A percentile compares a stretch with the other conserved stretches of the same genome.
phyloP scores from a whole-genome alignment of 2,113 vertebrate species.

The Sylvia atricapilla region DNA sequence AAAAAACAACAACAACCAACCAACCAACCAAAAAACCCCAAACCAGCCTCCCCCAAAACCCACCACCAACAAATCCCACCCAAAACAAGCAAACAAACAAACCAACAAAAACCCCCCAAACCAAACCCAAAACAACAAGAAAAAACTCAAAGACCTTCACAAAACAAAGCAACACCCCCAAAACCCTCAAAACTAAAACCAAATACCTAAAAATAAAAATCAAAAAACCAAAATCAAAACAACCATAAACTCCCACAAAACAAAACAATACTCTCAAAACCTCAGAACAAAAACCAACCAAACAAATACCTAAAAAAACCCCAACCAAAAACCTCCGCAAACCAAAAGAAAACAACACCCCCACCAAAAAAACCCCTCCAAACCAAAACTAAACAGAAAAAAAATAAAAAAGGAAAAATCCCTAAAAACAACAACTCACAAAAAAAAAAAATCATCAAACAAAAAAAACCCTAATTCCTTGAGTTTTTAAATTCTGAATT shows the following conservation, averaged over 20 bases:
- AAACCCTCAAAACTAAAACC: not conserved
- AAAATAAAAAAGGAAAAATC: not conserved
- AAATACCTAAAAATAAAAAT: not conserved
- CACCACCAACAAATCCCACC: no score
- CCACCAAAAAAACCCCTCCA: not conserved
- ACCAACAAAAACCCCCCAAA: no score
- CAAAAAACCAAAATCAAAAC: no score
- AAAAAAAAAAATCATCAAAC: not conserved
- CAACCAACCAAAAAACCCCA: not conserved
- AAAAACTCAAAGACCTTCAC: not conserved
- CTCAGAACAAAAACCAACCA: not conserved
- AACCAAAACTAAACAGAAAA: no score
- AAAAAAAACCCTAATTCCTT: rapidly evolving
- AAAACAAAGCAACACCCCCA: not conserved
- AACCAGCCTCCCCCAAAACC: no score
- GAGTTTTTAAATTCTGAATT: not conserved
- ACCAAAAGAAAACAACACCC: rapidly evolving
- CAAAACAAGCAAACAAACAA: no score
- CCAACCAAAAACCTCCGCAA: rapidly evolving
- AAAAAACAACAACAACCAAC: no score
- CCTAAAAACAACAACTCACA: no score
- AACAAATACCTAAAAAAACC: not conserved
- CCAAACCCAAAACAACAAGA: no score
- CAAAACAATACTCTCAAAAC: not conserved
- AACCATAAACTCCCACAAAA: not conserved